phyloP scores from a whole-genome alignment of 2,797 vertebrate genomes.

The Xenentodon cancila region DNA sequence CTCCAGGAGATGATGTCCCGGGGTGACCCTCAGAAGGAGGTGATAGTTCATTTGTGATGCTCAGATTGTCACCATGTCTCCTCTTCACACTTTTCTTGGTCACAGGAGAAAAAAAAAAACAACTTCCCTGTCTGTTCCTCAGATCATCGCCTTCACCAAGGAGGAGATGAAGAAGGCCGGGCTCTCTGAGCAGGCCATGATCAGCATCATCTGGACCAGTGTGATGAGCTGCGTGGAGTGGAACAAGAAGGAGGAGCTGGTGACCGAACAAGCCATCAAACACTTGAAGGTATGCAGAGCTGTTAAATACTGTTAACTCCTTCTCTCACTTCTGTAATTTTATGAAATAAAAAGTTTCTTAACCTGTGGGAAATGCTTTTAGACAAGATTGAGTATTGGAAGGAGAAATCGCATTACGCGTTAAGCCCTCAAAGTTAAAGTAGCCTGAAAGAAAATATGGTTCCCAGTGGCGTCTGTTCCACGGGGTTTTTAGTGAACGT shows the following conservation, averaged over 20 bases:
- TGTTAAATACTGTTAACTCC: conserved; percentile 8
- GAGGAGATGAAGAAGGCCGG: conserved; percentile 95
- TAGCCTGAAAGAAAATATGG: too few species aligned
- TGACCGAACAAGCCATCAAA: conserved; percentile 98
- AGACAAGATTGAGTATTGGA: too few species aligned
- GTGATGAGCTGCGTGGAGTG: conserved; percentile 95
- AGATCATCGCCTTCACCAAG: conserved; percentile 90
- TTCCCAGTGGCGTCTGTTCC: too few species aligned
- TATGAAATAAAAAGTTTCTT: too few species aligned
- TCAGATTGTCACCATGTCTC: too few species aligned
- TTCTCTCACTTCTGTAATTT: not conserved
- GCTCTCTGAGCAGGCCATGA: conserved; percentile 92
- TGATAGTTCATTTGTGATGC: conserved; percentile 56
- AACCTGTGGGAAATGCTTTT: too few species aligned
- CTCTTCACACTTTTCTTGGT: too few species aligned
- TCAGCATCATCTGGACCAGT: conserved; percentile 90
- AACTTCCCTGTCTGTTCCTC: not conserved
- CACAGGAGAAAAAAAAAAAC: too few species aligned
- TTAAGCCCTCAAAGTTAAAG: too few species aligned
- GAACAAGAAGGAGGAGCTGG: conserved; percentile 97
- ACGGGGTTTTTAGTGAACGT: too few species aligned
- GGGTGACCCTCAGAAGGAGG: conserved; percentile 91
- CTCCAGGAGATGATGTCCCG: conserved; percentile 92
- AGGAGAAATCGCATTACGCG: too few species aligned
- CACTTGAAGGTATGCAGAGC: conserved; percentile 89